Base-by-base conservation (phyloP, 2,797 vertebrate genomes). In the Chaetodon trifasciatus region DNA sequence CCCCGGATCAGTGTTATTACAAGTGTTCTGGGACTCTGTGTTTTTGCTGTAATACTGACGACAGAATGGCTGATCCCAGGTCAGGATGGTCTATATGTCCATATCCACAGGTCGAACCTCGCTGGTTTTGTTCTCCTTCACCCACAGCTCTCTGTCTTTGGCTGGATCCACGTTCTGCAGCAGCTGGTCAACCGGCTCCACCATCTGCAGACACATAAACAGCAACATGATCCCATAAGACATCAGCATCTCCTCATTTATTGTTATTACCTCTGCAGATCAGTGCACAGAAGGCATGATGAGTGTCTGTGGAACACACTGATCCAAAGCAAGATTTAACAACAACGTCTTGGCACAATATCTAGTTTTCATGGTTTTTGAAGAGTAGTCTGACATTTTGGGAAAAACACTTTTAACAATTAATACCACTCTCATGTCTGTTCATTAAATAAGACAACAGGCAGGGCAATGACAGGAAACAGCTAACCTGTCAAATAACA, bases 111-210 rank as follows among this genome's bases (percentile, higher is more conserved):
- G 98, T 79, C 98, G 96, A 72, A 99, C 95, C 68, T 97, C 95
- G 47, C 98, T 96, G 0, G 98, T 99, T 91, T 98, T 98, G 89
- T 99, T 97, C 91, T 99, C 98, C 83, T 96, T 96, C 76, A 99
- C 98, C 98, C 98, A 99, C 87, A 98, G 94, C 96, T 99, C 98
- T 89, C 98, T 93, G 96, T 99, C 98, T 96, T 96, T 98, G 94
- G 95, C 96, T 6, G 98, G 98, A 91, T 99, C 98, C 93, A 99
- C 97, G 89, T 94, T 97, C 93, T 97, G 97, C 86, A 99, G 97
- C 92, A 99, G 96, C 89, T 99, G 96, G 91, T 99, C 98, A 79
- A 99, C 98, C 0, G 97, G 97, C 91, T 99, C 97, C 87, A 97
- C 96, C 86, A 94, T 99, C 98, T 99, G 86, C 6, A 87, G 46